These are phyloP conservation scores for Aradophagus sp. DNA, from an alignment of 1,140 invertebrate species.

Conservation along the genomic window DNA sequence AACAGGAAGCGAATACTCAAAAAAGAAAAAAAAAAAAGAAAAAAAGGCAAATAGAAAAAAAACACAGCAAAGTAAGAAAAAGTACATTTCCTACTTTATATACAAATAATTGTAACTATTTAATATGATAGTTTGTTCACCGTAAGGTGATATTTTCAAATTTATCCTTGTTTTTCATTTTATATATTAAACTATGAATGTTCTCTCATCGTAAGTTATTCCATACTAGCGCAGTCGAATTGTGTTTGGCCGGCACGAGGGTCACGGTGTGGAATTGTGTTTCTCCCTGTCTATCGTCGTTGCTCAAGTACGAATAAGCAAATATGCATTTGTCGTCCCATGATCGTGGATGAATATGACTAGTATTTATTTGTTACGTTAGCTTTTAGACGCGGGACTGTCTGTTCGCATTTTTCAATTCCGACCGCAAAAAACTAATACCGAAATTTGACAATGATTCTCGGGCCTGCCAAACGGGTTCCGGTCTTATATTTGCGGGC, in stretches of 20 bases:
- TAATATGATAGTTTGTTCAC: slow-evolving; percentile 28
- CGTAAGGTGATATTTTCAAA: slow-evolving; percentile 16
- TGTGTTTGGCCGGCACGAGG: slow-evolving; percentile 33
- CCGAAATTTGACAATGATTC: slow-evolving; percentile 16
- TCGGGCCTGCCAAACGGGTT: slow-evolving; percentile 28
- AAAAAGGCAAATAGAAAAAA: slow-evolving; percentile 6
- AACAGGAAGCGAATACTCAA: slow-evolving; percentile 4
- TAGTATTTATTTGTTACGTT: slow-evolving; percentile 24
- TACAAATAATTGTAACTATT: slow-evolving; percentile 40
- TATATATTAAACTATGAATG: no score
- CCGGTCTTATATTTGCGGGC: neutral
- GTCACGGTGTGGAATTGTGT: slow-evolving; percentile 10
- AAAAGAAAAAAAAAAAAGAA: slow-evolving; percentile 3
- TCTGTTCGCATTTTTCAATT: slow-evolving; percentile 25
- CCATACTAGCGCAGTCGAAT: slow-evolving; percentile 2
- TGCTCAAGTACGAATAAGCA: slow-evolving; percentile 41
- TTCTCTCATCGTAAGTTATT: slow-evolving; percentile 19
- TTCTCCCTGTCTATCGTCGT: slow-evolving; percentile 18
- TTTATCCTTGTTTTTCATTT: slow-evolving; percentile 18
- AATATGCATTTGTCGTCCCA: slow-evolving; percentile 9
- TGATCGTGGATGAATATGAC: slow-evolving; percentile 1
- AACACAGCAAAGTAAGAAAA: slow-evolving; percentile 6
- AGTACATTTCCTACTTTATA: slow-evolving; percentile 52
- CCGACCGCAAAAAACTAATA: slow-evolving; percentile 1
- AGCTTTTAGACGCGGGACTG: slow-evolving; percentile 14